Evolutionary conservation across 2,888 invertebrate genomes (phyloP).

Genomic region (Nephrotoma appendiculata): DNA sequence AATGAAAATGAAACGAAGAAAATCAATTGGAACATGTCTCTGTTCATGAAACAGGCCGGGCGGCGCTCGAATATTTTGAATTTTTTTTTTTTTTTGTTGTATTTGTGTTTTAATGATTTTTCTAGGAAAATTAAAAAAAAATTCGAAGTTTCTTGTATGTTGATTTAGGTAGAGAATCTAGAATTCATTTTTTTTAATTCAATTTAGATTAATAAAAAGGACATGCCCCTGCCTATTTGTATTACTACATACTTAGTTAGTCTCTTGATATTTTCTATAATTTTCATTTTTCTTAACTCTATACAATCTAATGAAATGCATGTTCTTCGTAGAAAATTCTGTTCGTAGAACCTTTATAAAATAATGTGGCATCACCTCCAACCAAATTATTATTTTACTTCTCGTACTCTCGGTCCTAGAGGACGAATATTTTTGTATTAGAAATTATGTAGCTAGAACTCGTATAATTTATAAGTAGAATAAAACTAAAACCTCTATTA

Average conservation of each 20-base stretch:
- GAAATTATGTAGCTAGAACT: background rate
- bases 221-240: background rate
- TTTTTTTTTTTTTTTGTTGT: background rate
- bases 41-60: constrained; percentile 4
- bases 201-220: background rate
- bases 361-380: background rate
- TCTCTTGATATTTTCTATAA: background rate
- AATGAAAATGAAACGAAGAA: constrained; percentile 6
- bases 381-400: background rate
- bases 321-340: background rate
- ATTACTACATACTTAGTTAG: background rate
- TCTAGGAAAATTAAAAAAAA: background rate
- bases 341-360: background rate
- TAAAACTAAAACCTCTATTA: background rate
- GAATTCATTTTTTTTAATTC: background rate
- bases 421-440: background rate
- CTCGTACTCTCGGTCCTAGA: background rate
- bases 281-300: background rate
- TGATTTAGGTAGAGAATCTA: background rate
- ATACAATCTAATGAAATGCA: background rate
- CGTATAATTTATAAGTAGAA: background rate
- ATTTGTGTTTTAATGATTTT: background rate
- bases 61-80: background rate
- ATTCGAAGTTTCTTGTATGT: background rate
- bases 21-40: constrained; percentile 6